Base-by-base conservation (phyloP, 2,797 vertebrate species). In the Tadarida brasiliensis region DNA sequence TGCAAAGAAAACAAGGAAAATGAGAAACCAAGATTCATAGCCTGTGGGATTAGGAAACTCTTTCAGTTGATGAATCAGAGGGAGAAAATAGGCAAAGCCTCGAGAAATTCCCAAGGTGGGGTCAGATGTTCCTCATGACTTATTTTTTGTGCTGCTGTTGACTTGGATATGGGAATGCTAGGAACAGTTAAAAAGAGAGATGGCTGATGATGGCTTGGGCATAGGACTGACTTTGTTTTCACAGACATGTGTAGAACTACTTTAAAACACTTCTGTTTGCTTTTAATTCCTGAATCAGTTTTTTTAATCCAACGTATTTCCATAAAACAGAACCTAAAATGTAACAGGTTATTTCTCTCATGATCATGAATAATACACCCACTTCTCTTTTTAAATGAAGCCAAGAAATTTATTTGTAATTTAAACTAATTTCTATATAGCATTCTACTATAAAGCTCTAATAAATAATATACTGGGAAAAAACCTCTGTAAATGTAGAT, bases 341-440 rank as follows among this genome's bases (percentile, higher is more conserved):
- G n/a, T 7, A 86, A 35, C 24, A 96, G 10, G 5, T 77, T 87
- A 44, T 73, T 95, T 15, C 5, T 96, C 26, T 95, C 87, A 63
- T 7, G 19, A 44, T 80, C 33, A 78, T 24, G 19, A 24, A 28
- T 94, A 89, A 61, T 93, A 68, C 12, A 80, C 24, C 14, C 7
- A 19, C 22, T 94, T 89, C n/a, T 91, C 20, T 77, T 95, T 94
- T 78, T 61, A 91, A 87, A 83, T 81, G 33, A 77, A 84, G 61
- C 65, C 16, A 57, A 56, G 59, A 70, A 61, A 59, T 87, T 71
- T 92, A 68, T 73, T 92, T n/a, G 44, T 59, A 90, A 86, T 16
- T 93, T 16, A 71, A 91, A 56, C 6, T n/a, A n/a, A 70, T 80
- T 87, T 89, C 26, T 90, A 16, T 90, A 47, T 70, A 17, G 5